Evolutionary conservation across 2,888 invertebrate genomes (phyloP), one percentile per base, ranked within the genome.

Genomic region (Xestia sexstrigata): DNA sequence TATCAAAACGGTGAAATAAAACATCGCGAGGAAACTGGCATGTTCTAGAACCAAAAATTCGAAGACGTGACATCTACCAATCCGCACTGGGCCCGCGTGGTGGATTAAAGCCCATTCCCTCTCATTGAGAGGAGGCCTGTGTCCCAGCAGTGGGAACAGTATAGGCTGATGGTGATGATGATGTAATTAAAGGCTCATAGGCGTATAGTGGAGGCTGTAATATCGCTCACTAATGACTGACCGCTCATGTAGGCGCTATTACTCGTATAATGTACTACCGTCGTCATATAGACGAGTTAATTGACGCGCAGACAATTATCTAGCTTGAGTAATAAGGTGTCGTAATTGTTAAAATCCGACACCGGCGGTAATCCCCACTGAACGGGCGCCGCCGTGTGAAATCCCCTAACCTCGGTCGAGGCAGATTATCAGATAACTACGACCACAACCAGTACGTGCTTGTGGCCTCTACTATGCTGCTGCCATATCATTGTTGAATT

Each of bases 391-490:
- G 47, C 55, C 17, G 47, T 15, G 60, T 62, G 52, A 52, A 68
- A 70, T 74, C 58, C 35, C 35, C 30, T 74, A 63, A 52, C 66
- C 60, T 42, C 45, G 45, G 35, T 47, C 39, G 26, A 74, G 58
- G 69, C n/a, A 74, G 60, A 79, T 79, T 79, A 79, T 74, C 58
- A 74, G 35, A 45, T 74, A 79, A 66, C 65, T 39, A 39, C 30
- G n/a, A 63, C 72, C 52, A 45, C 26, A 30, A 30, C 26, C 30
- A 55, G 49, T 65, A 69, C 39, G 74, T 79, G 66, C 20, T 62
- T 62, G 52, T 26, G n/a, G 69, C 17, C 35, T 60, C n/a, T 26
- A 8, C 60, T 45, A n/a, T 49, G 60, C n/a, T 74, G 58, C 35
- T 52, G 39, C 9, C 52, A 60, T 60, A 70, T 79, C 35, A 70